Conservation (phyloP, 1,140 invertebrate species). For the Danaus plexippus region DNA sequence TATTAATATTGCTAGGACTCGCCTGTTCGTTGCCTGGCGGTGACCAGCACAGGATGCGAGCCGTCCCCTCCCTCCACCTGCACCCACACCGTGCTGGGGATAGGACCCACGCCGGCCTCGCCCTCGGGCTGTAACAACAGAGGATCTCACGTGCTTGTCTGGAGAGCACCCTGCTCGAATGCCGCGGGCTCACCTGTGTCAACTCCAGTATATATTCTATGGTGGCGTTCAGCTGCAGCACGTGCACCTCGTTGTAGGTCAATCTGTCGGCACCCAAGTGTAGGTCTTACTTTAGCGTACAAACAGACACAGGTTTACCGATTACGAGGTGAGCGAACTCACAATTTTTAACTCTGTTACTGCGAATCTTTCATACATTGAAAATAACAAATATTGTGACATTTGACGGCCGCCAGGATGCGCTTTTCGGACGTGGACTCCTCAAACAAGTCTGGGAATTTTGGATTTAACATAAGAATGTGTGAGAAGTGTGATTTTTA, state of each 20-base stretch:
- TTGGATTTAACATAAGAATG: too few species aligned
- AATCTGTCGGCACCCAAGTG: constrained; percentile 23
- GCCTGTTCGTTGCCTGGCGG: constrained; percentile 31
- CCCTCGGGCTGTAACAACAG: constrained; percentile 10
- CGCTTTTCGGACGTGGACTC: too few species aligned
- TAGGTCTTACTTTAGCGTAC: too few species aligned
- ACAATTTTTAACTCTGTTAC: too few species aligned
- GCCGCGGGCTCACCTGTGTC: constrained; percentile 33
- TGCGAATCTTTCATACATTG: too few species aligned
- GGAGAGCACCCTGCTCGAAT: too few species aligned
- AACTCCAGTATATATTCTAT: constrained; percentile 52
- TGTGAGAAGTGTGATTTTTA: not conserved
- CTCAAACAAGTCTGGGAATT: too few species aligned
- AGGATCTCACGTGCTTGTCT: not conserved
- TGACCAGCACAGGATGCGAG: constrained; percentile 47
- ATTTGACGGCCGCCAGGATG: too few species aligned
- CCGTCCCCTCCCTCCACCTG: constrained; percentile 35
- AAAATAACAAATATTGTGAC: too few species aligned
- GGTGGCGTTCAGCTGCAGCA: constrained; percentile 35
- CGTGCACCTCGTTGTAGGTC: constrained; percentile 33
- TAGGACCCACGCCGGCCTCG: constrained; percentile 8
- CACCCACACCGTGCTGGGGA: constrained; percentile 37
- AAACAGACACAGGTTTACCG: too few species aligned
- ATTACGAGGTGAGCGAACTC: too few species aligned
- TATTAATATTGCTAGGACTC: constrained; percentile 3